Conservation (phyloP, 2,888 invertebrate genomes). For the Teleogryllus oceanicus region DNA sequence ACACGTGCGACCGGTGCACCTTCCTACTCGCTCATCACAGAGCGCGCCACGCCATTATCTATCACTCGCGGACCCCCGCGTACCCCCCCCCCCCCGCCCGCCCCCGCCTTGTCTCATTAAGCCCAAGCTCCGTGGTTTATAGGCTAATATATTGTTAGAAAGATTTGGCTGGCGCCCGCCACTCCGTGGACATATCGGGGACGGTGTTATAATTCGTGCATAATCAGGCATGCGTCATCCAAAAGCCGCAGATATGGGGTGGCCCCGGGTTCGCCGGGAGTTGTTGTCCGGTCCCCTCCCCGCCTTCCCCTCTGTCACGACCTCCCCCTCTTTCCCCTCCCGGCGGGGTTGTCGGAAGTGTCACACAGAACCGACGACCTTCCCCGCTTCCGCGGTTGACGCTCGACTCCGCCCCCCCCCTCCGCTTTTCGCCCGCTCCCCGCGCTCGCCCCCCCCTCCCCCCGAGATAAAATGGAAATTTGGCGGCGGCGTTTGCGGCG, state of each 20-base stretch:
- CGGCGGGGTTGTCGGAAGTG: background rate
- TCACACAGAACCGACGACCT: background rate
- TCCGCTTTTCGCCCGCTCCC: background rate
- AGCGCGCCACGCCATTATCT: background rate
- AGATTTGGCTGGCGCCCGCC: background rate
- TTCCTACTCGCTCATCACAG: no score
- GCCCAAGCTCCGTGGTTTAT: background rate
- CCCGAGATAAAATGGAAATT: background rate
- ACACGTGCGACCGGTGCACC: no score
- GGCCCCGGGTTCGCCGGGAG: background rate
- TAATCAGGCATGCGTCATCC: constrained; percentile 9
- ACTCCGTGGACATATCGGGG: background rate
- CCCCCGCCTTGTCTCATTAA: background rate
- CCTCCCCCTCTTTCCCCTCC: background rate
- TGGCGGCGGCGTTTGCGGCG: background rate
- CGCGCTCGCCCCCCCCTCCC: background rate
- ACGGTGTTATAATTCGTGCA: constrained; percentile 8
- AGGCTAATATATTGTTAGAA: constrained; percentile 18
- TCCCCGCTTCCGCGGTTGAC: background rate
- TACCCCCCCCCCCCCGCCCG: background rate
- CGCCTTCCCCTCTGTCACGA: no score
- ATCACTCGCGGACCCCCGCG: background rate
- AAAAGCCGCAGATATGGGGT: background rate
- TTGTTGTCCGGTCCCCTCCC: no score
- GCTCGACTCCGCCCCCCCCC: background rate